phyloP scores from a whole-genome alignment of 2,113 vertebrate genomes.

The Corvus moneduloides region DNA sequence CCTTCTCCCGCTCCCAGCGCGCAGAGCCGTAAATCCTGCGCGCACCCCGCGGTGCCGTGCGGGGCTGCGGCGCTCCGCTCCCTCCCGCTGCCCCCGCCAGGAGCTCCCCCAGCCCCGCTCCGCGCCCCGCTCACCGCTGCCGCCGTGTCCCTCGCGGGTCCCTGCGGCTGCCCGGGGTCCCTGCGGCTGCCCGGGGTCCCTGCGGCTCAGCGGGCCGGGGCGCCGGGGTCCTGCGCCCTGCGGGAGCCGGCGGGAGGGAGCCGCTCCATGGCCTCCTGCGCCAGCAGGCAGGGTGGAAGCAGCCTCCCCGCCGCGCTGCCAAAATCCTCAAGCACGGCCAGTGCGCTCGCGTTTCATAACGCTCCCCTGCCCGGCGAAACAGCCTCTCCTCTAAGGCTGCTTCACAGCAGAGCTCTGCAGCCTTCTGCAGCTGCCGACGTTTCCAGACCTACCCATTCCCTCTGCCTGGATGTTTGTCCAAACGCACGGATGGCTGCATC shows the following conservation, averaged over 20 bases:
- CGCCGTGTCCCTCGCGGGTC: neutral
- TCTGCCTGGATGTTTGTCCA: neutral
- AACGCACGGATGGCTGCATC: neutral
- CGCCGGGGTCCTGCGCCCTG: neutral
- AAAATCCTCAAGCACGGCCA: neutral
- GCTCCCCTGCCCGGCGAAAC: neutral
- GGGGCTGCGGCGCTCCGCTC: neutral
- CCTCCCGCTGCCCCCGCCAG: neutral
- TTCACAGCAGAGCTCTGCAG: neutral
- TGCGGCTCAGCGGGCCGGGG: neutral
- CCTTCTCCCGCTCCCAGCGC: neutral
- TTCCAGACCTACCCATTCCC: neutral
- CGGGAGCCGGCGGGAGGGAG: neutral
- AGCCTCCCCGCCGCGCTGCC: neutral
- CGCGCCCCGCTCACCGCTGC: neutral
- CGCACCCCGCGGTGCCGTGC: neutral
- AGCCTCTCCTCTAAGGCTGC: neutral
- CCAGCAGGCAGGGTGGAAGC: neutral
- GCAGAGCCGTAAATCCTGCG: neutral
- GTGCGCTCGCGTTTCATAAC: neutral
- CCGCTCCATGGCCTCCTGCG: neutral
- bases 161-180: neutral
- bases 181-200: neutral
- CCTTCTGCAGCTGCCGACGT: neutral
- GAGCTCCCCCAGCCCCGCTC: neutral